These are phyloP conservation scores for Thunnus thynnus DNA, from an alignment of 2,113 vertebrate species.

Conservation along the genomic window DNA sequence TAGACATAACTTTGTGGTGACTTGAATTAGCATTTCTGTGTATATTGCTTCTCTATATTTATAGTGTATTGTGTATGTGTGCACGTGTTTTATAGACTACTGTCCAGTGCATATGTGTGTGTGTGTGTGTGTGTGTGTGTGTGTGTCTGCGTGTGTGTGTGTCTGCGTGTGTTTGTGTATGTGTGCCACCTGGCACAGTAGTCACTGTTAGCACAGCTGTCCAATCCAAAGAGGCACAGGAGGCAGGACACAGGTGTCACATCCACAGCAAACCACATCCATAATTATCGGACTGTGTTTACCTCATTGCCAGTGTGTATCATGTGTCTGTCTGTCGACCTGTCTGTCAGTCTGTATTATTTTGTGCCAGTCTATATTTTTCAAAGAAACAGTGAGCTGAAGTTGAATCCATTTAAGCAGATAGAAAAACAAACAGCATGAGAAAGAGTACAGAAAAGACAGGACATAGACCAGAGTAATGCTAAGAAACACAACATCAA, in stretches of 20 bases:
- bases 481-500: neutral
- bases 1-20: slow-evolving; percentile 11
- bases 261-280: slow-evolving; percentile 68
- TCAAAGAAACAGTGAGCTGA: slow-evolving; percentile 16
- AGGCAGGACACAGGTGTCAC: slow-evolving; percentile 77
- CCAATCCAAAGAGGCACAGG: slow-evolving; percentile 74
- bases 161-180: slow-evolving; percentile 25
- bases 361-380: slow-evolving; percentile 11
- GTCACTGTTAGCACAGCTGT: slow-evolving; percentile 79
- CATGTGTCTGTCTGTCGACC: slow-evolving; percentile 15
- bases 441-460: neutral
- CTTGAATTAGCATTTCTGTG: neutral
- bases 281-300: slow-evolving; percentile 75
- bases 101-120: slow-evolving; percentile 19
- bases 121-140: slow-evolving; percentile 29
- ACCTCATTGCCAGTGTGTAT: slow-evolving; percentile 50
- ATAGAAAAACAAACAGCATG: neutral
- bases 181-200: slow-evolving; percentile 51
- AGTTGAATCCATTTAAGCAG: neutral
- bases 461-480: neutral
- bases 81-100: neutral
- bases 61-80: neutral
- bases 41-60: neutral
- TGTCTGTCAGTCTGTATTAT: neutral
- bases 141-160: slow-evolving; percentile 26